phyloP scores from a whole-genome alignment of 1,140 invertebrate genomes.

The Pogonognathellus flavescens region DNA sequence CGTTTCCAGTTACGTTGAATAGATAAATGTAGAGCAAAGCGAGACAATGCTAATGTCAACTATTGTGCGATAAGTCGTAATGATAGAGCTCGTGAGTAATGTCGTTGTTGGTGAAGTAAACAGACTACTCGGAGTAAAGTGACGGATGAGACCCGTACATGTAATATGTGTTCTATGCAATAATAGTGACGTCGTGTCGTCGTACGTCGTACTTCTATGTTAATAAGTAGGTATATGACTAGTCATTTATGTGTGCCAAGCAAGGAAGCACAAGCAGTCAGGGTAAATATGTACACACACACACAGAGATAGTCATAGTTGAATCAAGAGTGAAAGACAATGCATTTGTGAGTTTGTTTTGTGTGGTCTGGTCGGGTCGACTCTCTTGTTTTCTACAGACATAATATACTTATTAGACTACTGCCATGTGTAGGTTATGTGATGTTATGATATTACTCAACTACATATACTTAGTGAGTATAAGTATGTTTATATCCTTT shows the following conservation, averaged over 20 bases:
- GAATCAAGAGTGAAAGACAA: background rate
- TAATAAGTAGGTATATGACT: background rate
- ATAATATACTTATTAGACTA: background rate
- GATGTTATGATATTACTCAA: no score
- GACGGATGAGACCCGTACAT: background rate
- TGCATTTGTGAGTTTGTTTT: background rate
- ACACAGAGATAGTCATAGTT: background rate
- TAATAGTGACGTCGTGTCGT: no score
- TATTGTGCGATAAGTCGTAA: slow-evolving; percentile 3
- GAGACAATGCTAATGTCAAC: slow-evolving; percentile 3
- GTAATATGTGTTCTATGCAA: background rate
- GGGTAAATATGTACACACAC: slow-evolving; percentile 27
- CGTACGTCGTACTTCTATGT: background rate
- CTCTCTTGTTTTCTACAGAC: no score
- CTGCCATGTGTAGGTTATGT: background rate
- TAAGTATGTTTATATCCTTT: no score
- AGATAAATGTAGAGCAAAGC: background rate
- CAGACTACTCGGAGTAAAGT: no score
- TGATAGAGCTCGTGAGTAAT: slow-evolving; percentile 14
- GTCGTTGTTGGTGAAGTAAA: background rate
- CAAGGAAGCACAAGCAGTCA: background rate
- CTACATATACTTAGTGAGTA: no score
- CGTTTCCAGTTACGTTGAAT: background rate
- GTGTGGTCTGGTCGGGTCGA: background rate
- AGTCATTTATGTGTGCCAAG: background rate